Conservation (phyloP, 2,113 vertebrate genomes). For the Lynx canadensis region DNA sequence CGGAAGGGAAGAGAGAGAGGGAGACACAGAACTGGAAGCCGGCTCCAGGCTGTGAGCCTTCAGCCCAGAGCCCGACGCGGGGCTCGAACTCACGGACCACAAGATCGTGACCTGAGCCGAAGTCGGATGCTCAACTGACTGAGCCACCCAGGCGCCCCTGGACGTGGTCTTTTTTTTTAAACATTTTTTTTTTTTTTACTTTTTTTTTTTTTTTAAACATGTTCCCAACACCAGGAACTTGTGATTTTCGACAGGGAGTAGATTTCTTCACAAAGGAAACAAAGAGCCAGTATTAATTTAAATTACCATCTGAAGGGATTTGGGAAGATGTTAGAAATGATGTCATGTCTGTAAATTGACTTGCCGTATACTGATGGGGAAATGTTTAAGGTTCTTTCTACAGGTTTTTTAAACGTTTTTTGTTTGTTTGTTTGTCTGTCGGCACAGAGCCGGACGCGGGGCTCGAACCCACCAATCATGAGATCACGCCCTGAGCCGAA, state of each 20-base stretch:
- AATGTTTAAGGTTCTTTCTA: too few species aligned
- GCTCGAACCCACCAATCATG: background rate
- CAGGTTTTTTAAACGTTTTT: background rate
- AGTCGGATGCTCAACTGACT: accelerated
- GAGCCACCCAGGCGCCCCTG: too few species aligned
- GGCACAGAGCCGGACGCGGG: accelerated
- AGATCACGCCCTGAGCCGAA: background rate
- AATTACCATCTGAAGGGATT: background rate
- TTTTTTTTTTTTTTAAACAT: background rate
- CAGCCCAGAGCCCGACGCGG: too few species aligned
- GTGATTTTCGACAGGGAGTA: background rate
- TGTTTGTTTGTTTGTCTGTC: too few species aligned
- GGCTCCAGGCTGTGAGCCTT: too few species aligned
- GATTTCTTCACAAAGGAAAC: background rate
- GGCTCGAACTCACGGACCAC: accelerated
- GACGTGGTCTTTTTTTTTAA: background rate
- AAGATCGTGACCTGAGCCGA: too few species aligned
- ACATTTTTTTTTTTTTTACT: too few species aligned
- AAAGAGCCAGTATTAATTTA: background rate
- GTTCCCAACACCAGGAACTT: background rate
- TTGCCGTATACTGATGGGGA: background rate
- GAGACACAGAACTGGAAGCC: too few species aligned
- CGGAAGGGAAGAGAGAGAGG: too few species aligned
- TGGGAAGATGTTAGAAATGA: background rate
- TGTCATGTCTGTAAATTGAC: background rate